Evolutionary conservation across 2,888 invertebrate genomes (phyloP), one percentile per base, ranked within the genome.

Genomic region (Strigamia transsilvanica): DNA sequence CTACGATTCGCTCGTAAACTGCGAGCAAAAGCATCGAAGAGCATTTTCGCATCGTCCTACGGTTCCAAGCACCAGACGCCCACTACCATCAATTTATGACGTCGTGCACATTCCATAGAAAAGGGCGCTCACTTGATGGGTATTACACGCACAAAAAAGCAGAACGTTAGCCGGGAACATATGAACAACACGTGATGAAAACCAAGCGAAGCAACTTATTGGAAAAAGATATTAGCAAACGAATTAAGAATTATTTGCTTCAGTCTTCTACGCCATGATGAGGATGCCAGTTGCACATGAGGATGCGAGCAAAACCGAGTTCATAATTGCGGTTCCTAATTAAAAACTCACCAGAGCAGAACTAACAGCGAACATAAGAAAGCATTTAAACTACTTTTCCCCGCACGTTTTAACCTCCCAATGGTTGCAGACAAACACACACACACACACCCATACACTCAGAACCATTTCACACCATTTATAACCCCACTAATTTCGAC

Each of bases 1-100:
- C 61, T 61, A 61, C 61, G 61, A 61, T 61, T 61, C 61, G 61
- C 61, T 61, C 61, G 61, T 61, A 61, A 61, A 61, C n/a, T 61
- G 61, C 61, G 61, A 5, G 61, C 61, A 61, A 61, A 61, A 61
- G 61, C 61, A 61, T 61, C 61, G 61, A n/a, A 61, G 61, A 61
- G 61, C 61, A 61, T 61, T 61, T 61, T 61, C 61, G 61, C 61
- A 61, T 61, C 61, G 15, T 18, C 61, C n/a, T 18, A 18, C 4
- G 61, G 7, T 61, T 18, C 61, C 61, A 12, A 61, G 23, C 61
- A 61, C 18, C 61, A 61, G 15, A 61, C 61, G 61, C 61, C 61
- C 61, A 61, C 61, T 61, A 61, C 61, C 61, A 61, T 61, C 61
- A 61, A 61, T 61, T 61, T 61, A 61, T 61, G 61, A 61, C 61